Percentiles rank a stretch among this genome's conserved stretches.
Evolutionary conservation across 2,888 invertebrate species (phyloP).

Genomic region (Agrotis puta): DNA sequence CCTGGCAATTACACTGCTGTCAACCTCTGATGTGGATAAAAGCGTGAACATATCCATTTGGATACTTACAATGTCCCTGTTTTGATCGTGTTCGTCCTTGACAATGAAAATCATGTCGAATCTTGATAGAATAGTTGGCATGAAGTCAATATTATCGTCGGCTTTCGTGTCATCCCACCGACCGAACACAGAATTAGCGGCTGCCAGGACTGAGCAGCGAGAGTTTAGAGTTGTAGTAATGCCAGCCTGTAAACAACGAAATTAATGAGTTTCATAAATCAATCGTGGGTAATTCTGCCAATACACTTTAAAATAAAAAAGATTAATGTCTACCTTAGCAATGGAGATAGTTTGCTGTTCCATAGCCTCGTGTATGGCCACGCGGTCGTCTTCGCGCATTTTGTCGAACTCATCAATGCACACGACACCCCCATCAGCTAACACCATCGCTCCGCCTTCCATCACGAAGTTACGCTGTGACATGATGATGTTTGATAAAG

Average conservation of each 20-base stretch:
- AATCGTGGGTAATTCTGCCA: slow-evolving; percentile 3
- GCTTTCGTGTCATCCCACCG: slow-evolving; percentile 99
- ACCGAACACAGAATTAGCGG: slow-evolving; percentile 99
- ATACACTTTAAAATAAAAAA: not conserved
- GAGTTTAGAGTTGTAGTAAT: slow-evolving; percentile 99
- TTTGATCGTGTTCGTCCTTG: slow-evolving; percentile 98
- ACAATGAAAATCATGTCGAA: slow-evolving; percentile 99
- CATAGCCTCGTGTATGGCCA: slow-evolving; percentile 99
- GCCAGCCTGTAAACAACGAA: slow-evolving; percentile 93
- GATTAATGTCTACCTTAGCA: slow-evolving; percentile 93
- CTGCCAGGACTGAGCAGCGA: slow-evolving; percentile 99
- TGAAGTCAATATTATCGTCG: slow-evolving; percentile 99
- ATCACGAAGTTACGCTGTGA: slow-evolving; percentile 97
- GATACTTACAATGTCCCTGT: slow-evolving; percentile 95
- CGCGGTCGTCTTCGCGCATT: slow-evolving; percentile 99
- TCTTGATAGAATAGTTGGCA: slow-evolving; percentile 99
- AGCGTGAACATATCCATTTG: not conserved
- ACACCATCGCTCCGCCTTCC: slow-evolving; percentile 99
- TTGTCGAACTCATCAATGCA: slow-evolving; percentile 99
- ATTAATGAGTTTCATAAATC: slow-evolving; percentile 24
- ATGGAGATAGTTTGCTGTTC: slow-evolving; percentile 99
- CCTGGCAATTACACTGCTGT: not conserved
- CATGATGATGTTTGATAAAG: not conserved
- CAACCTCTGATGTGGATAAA: not conserved
- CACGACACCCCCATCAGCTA: slow-evolving; percentile 99